phyloP scores from a whole-genome alignment of 2,888 invertebrate species.

The Ophion obscuratus region DNA sequence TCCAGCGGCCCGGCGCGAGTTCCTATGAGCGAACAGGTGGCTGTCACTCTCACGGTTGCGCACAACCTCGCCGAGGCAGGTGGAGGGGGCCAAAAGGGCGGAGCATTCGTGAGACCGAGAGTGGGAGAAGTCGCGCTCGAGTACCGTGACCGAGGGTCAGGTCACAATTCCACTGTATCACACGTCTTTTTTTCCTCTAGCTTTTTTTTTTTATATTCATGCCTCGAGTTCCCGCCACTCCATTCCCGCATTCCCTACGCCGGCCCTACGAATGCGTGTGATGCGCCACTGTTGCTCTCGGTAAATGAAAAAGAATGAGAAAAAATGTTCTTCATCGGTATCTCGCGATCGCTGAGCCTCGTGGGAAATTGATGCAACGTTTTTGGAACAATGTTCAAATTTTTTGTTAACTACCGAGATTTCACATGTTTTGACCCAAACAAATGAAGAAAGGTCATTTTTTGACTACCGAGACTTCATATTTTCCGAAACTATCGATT shows the following conservation, averaged over 20 bases:
- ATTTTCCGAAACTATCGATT: too few species aligned
- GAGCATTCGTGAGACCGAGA: constrained; percentile 48
- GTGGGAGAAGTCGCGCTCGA: constrained; percentile 66
- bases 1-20: constrained; percentile 35
- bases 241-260: background rate
- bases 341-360: background rate
- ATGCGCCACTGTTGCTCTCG: background rate
- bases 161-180: constrained; percentile 63
- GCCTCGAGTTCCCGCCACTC: background rate
- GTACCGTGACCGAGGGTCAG: constrained; percentile 75
- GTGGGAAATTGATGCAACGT: background rate
- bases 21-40: constrained; percentile 60
- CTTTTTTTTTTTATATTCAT: background rate
- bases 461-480: too few species aligned
- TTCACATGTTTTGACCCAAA: too few species aligned
- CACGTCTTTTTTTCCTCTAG: constrained; percentile 62
- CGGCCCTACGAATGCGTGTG: background rate
- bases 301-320: background rate
- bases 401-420: too few species aligned
- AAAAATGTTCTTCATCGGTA: background rate
- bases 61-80: constrained; percentile 56
- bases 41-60: constrained; percentile 64
- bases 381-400: too few species aligned
- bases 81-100: constrained; percentile 51
- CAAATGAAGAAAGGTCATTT: too few species aligned